Conservation (phyloP, 2,888 invertebrate species). For the Suillia variegata region DNA sequence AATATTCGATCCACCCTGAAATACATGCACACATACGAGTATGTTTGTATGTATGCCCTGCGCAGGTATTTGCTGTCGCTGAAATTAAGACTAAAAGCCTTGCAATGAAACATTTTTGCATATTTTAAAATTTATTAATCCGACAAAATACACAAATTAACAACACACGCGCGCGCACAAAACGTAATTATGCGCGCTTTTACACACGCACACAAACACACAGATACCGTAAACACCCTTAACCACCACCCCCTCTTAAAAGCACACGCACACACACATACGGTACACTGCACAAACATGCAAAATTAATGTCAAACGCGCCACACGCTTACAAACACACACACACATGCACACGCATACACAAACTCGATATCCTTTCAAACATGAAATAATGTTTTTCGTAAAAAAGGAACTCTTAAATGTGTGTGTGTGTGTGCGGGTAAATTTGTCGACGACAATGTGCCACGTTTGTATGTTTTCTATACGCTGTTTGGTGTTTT, state of each 20-base stretch:
- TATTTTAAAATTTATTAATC: slow-evolving; percentile 22
- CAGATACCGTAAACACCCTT: neutral
- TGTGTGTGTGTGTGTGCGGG: neutral
- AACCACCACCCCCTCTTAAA: too few species aligned
- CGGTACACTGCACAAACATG: neutral
- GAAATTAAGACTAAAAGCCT: neutral
- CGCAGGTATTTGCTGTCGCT: too few species aligned
- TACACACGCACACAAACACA: slow-evolving; percentile 2
- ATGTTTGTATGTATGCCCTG: too few species aligned
- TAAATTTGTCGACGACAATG: too few species aligned
- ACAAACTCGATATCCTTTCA: neutral
- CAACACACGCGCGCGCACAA: slow-evolving; percentile 10
- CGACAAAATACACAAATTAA: slow-evolving; percentile 25
- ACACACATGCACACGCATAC: slow-evolving; percentile 2
- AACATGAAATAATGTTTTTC: neutral
- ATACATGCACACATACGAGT: too few species aligned
- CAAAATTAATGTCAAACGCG: slow-evolving; percentile 13
- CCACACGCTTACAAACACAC: slow-evolving; percentile 8
- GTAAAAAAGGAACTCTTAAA: neutral
- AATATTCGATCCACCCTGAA: too few species aligned
- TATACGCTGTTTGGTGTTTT: too few species aligned
- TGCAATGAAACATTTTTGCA: slow-evolving; percentile 13
- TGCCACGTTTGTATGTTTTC: too few species aligned
- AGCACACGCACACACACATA: slow-evolving; percentile 3
- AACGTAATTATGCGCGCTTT: neutral